Base-by-base conservation (phyloP, 1,140 invertebrate species). In the Nilaparvata lugens region DNA sequence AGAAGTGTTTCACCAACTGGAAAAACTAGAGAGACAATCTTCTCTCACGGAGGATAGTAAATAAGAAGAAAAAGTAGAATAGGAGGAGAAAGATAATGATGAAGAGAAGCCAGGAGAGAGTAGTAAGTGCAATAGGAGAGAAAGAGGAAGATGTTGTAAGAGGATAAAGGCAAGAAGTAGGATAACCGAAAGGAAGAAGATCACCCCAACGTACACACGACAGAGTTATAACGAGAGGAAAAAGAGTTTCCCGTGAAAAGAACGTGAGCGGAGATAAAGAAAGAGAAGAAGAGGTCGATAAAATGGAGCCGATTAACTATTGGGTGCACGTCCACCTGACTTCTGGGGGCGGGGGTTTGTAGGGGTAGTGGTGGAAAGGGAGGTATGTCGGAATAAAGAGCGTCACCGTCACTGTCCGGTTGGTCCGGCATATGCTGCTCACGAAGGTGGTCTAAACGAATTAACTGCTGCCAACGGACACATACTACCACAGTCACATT, bases 111-210 rank as follows among this genome's bases (percentile, higher is more conserved):
- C 3, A 13, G 16, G 43, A 48, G 3, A 51, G 14, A 51, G 45
- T 7, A 19, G 23, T 2, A 51, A 7, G 16, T 16, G 19, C 3
- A 48, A 21, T 5, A 19, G 4, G 14, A 51, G 45, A 51, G 14
- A n/a, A 5, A 3, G 14, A 21, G 11, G 11, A n/a, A 51, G 4
- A n/a, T 11, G 23, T 14, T 25, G 4, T 18, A 23, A 23, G 2
- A 25, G 51, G 51, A 19, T 52, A n/a, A n/a, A 18, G 21, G 13
- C 43, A 4, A 48, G 4, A 18, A 13, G n/a, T 18, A 45, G 21
- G 25, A 45, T 38, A 40, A 58, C 58, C 53, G 58, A 55, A 42
- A 57, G 61, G 56, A 60, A 64, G 61, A 52, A 56, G 25, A 58
- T 55, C 16, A 23, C 18, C 23, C 45, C 6, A 51, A 25, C 16